These are phyloP conservation scores for Sebastes paucispinis DNA, from an alignment of 2,797 vertebrate genomes.

Conservation along the genomic window DNA sequence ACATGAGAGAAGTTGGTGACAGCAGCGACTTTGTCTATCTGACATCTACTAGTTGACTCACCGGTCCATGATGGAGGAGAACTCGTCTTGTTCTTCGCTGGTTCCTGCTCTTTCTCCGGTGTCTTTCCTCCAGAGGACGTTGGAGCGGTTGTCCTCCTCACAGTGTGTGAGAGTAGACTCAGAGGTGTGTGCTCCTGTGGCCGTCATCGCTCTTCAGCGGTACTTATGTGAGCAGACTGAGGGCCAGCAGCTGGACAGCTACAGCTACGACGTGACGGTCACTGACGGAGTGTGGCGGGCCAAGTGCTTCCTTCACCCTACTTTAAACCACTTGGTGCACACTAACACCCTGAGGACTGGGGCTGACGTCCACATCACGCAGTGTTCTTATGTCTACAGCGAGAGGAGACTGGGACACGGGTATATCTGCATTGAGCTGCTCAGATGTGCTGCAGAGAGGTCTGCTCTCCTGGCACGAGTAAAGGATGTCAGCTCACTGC, in stretches of 20 bases:
- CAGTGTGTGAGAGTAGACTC: conserved; percentile 60
- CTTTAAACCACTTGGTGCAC: conserved; percentile 80
- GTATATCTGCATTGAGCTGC: conserved; percentile 80
- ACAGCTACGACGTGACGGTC: conserved; percentile 88
- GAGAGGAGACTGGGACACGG: conserved; percentile 83
- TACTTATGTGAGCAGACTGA: conserved; percentile 75
- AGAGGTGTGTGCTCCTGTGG: conserved; percentile 62
- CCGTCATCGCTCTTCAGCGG: conserved; percentile 84
- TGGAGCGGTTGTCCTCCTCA: conserved; percentile 64
- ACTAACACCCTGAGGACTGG: conserved; percentile 83
- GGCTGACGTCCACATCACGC: conserved; percentile 69
- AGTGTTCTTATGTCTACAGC: conserved; percentile 83
- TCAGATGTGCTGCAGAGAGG: conserved; percentile 36
- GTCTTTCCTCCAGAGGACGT: conserved; percentile 63
- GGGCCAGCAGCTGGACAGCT: conserved; percentile 51
- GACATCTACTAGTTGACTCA: not conserved
- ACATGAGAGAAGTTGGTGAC: not conserved
- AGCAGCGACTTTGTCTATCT: too few species aligned
- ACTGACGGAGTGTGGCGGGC: conserved; percentile 80
- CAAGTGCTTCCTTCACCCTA: conserved; percentile 81
- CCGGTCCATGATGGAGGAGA: conserved; percentile 48
- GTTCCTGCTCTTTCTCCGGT: not conserved
- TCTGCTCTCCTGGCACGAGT: conserved; percentile 36
- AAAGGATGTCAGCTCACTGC: conserved; percentile 45
- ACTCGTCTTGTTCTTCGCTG: conserved; percentile 33